A percentile compares a stretch with the other conserved stretches of the same genome.
phyloP scores from a whole-genome alignment of 2,113 vertebrate species.

The Picathartes gymnocephalus region DNA sequence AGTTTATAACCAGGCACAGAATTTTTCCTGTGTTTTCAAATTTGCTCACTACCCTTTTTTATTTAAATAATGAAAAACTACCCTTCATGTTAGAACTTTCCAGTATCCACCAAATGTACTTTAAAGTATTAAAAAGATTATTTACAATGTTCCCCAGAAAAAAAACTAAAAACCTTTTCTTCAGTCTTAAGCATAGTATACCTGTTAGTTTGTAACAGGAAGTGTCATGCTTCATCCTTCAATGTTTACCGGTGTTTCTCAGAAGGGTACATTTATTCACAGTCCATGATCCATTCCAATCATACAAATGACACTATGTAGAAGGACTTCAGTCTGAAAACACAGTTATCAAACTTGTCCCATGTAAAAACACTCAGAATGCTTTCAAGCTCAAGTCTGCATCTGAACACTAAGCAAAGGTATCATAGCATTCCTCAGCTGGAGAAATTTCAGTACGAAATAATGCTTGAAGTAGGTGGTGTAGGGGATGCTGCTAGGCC shows the following conservation, averaged over 20 bases:
- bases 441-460: conserved; percentile 86
- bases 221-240: conserved; percentile 66
- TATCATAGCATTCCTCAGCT: conserved; percentile 62
- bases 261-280: conserved; percentile 67
- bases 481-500: conserved; percentile 81
- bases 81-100: conserved; percentile 81
- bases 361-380: conserved; percentile 67
- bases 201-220: conserved; percentile 61
- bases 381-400: conserved; percentile 72
- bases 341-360: conserved; percentile 67
- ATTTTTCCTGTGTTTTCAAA: conserved; percentile 69
- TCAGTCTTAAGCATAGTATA: conserved; percentile 61
- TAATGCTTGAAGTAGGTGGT: conserved; percentile 86
- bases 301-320: conserved; percentile 64
- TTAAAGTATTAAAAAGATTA: conserved; percentile 79
- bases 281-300: conserved; percentile 70
- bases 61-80: conserved; percentile 84
- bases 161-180: conserved; percentile 61
- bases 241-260: conserved; percentile 46
- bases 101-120: conserved; percentile 82
- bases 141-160: conserved; percentile 78
- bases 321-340: conserved; percentile 66
- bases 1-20: conserved; percentile 67
- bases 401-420: conserved; percentile 73
- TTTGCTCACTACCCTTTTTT: conserved; percentile 60